Evolutionary conservation across 2,113 vertebrate species (phyloP).

Genomic region (Athene noctua): DNA sequence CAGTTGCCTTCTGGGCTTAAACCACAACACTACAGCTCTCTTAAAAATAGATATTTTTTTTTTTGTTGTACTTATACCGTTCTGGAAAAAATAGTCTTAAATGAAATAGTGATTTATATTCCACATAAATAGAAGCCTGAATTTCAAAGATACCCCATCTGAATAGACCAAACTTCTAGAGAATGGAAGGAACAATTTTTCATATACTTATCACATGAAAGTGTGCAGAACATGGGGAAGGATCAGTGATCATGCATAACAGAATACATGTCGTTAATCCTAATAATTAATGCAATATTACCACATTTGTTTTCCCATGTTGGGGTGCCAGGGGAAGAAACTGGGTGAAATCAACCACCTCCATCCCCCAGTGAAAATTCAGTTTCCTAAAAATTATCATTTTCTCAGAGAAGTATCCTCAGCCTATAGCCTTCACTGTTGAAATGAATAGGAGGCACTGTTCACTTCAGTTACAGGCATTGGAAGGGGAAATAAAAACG

Average conservation of each 20-base stretch:
- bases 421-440: neutral
- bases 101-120: neutral
- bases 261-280: neutral
- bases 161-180: neutral
- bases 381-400: neutral
- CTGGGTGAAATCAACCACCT: neutral
- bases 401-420: neutral
- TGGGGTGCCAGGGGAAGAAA: neutral
- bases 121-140: neutral
- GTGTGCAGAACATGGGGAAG: neutral
- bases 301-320: neutral
- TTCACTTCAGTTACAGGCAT: neutral
- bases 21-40: neutral
- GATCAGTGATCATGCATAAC: neutral
- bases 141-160: neutral
- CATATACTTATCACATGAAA: neutral
- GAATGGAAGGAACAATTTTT: neutral
- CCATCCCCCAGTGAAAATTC: neutral
- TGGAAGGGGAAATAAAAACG: accelerated
- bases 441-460: neutral
- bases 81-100: neutral
- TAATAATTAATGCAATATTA: neutral
- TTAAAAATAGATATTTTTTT: neutral
- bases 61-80: neutral
- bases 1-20: too few species aligned